phyloP scores from a whole-genome alignment of 2,113 vertebrate species.

The Callionymus lyra region DNA sequence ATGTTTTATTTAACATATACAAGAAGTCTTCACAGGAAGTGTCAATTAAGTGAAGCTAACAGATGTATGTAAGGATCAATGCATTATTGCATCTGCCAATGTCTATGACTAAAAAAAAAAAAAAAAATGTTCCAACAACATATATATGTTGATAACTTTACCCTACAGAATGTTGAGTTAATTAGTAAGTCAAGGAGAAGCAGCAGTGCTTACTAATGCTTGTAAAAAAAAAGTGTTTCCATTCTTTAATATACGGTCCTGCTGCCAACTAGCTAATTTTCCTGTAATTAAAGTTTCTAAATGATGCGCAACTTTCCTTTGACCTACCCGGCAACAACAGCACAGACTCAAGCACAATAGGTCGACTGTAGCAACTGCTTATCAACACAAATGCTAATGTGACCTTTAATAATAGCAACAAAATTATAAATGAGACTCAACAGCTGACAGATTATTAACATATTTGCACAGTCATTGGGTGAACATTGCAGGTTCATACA shows the following conservation, averaged over 20 bases:
- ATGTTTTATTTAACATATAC: constrained; percentile 18
- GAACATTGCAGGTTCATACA: constrained; percentile 37
- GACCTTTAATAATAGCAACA: constrained; percentile 65
- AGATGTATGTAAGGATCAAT: constrained; percentile 8
- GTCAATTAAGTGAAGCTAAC: too few relatives aligned
- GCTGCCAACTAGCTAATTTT: constrained; percentile 3
- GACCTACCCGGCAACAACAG: constrained; percentile 23
- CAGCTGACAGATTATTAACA: constrained; percentile 46
- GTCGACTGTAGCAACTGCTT: constrained; percentile 42
- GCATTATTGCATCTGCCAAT: too few relatives aligned
- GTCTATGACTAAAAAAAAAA: too few relatives aligned
- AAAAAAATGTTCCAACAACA: too few relatives aligned
- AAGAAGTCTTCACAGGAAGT: too few relatives aligned
- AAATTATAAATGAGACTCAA: constrained; percentile 65
- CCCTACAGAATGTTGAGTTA: too few relatives aligned
- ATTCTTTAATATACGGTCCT: too few relatives aligned
- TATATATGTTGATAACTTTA: too few relatives aligned
- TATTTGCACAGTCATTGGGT: constrained; percentile 32
- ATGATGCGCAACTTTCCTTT: constrained; percentile 7
- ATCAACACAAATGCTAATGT: constrained; percentile 68
- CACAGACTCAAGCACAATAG: constrained; percentile 20
- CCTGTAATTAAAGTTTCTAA: constrained; percentile 8
- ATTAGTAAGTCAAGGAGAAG: constrained; percentile 16
- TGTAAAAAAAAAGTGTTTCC: too few relatives aligned
- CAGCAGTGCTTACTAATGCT: neutral